These are phyloP conservation scores for Xenopus petersii DNA, from an alignment of 2,797 vertebrate genomes.

Conservation along the genomic window DNA sequence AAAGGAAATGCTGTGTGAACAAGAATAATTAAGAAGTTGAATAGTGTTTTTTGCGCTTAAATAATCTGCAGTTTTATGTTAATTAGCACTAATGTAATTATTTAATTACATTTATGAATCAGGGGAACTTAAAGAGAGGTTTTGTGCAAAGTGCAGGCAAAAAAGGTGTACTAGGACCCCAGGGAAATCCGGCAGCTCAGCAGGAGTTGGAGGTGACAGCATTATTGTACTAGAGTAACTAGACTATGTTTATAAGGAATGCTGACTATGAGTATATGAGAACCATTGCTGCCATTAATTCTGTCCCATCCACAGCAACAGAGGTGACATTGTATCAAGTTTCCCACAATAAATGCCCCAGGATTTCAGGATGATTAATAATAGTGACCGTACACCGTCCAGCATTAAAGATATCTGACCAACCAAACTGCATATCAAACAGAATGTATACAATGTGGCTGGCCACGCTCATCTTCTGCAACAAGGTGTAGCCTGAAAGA, in stretches of 20 bases:
- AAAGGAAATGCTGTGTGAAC: conserved; percentile 97
- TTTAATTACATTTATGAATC: conserved; percentile 99
- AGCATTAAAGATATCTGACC: no score
- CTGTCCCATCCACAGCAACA: not conserved
- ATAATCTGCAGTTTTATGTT: conserved; percentile 94
- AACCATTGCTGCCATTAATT: not conserved
- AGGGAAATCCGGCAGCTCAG: conserved; percentile 1
- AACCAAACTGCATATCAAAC: no score
- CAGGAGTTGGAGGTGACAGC: not conserved
- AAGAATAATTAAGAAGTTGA: conserved; percentile 99
- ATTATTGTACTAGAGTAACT: not conserved
- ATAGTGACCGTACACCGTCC: no score
- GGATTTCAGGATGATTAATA: no score
- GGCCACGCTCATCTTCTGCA: no score
- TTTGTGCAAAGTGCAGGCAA: conserved; percentile 47
- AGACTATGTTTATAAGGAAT: conserved; percentile 1
- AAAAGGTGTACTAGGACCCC: conserved; percentile 57
- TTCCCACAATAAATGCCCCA: no score
- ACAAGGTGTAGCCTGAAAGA: no score
- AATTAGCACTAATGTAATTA: conserved; percentile 99
- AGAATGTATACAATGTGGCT: no score
- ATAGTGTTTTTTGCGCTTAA: conserved; percentile 97
- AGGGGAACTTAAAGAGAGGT: conserved; percentile 63
- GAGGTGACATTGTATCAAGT: not conserved
- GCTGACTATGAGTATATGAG: not conserved